A percentile compares a stretch with the other conserved stretches of the same genome.
These are phyloP conservation scores for Abrostola tripartita DNA, from an alignment of 2,888 invertebrate genomes.

Conservation along the genomic window DNA sequence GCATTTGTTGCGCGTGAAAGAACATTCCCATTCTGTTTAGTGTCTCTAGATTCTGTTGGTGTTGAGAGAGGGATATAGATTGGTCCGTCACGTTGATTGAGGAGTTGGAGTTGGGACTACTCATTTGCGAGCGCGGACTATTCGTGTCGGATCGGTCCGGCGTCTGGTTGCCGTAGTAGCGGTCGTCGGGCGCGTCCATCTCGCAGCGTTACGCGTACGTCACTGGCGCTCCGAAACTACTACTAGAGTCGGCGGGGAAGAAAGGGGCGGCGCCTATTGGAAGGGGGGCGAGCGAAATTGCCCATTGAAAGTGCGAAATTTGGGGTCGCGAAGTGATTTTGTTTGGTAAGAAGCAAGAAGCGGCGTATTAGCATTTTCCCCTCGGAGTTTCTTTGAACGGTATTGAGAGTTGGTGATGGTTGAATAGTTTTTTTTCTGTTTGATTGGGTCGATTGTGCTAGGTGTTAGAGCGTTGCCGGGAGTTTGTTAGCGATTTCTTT, in stretches of 20 bases:
- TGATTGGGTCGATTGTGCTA: slow-evolving; percentile 86
- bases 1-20: slow-evolving; percentile 86
- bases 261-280: slow-evolving; percentile 71
- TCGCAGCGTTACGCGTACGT: slow-evolving; percentile 68
- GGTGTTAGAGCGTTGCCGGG: slow-evolving; percentile 71
- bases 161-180: slow-evolving; percentile 76
- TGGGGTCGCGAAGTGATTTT: slow-evolving; percentile 87
- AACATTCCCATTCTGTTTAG: slow-evolving; percentile 86
- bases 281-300: slow-evolving; percentile 82
- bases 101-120: slow-evolving; percentile 84
- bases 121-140: slow-evolving; percentile 83
- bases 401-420: slow-evolving; percentile 67
- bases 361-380: slow-evolving; percentile 85
- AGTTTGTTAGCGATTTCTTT: slow-evolving; percentile 72
- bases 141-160: slow-evolving; percentile 82
- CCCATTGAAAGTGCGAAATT: slow-evolving; percentile 88
- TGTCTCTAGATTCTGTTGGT: slow-evolving; percentile 86
- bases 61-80: slow-evolving; percentile 83
- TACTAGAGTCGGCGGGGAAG: slow-evolving; percentile 60
- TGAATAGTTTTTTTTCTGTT: slow-evolving; percentile 81
- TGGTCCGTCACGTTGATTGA: slow-evolving; percentile 88
- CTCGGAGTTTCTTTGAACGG: slow-evolving; percentile 74
- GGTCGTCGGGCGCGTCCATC: slow-evolving; percentile 83
- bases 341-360: slow-evolving; percentile 84
- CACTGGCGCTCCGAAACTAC: slow-evolving; percentile 69